Evolutionary conservation across 2,888 invertebrate genomes (phyloP), one percentile per base, ranked within the genome.

Genomic region (Hirtodrosophila confusa): DNA sequence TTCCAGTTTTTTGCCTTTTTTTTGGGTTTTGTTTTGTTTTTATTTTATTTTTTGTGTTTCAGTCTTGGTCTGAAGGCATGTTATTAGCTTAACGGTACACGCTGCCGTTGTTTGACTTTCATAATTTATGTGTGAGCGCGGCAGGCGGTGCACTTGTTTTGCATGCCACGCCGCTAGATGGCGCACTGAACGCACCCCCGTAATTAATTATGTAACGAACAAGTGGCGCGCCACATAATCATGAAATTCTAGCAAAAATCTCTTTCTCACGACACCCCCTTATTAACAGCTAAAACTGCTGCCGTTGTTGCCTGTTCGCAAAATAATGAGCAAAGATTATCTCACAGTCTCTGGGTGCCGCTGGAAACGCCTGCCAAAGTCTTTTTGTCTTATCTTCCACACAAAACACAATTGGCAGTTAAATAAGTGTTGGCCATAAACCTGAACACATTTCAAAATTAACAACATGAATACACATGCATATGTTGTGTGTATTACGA

Each of bases 151-250:
- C 78, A 68, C 68, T 73, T 77, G 80, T 86, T 75, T 79, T 78
- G 83, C 83, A 86, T 75, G 78, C 69, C 69, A 41, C 67, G 40
- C 43, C 57, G 51, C 64, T 37, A 65, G 63, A 57, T 74, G 70
- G 69, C 66, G 75, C 56, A 63, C 23, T 44, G 60, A 64, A 75
- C 60, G 63, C 64, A 73, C 55, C 60, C 65, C 62, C 57, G 56
- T 72, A 80, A 86, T 88, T 86, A 86, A 86, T 86, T 86, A 80
- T 80, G 83, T 83, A 84, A 85, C 75, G 64, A 62, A 56, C 71
- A 49, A 67, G 54, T 51, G 65, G 39, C 57, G 45, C 41, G 43
- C 36, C 35, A 58, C 54, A 56, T 53, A 50, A 61, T 53, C 47
- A 40, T 45, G 29, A 39, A 44, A 56, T 63, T 54, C 55, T 33